A percentile compares a stretch with the other conserved stretches of the same genome.
These are phyloP conservation scores for Neoascia interrupta DNA, from an alignment of 2,888 invertebrate genomes.

Conservation along the genomic window DNA sequence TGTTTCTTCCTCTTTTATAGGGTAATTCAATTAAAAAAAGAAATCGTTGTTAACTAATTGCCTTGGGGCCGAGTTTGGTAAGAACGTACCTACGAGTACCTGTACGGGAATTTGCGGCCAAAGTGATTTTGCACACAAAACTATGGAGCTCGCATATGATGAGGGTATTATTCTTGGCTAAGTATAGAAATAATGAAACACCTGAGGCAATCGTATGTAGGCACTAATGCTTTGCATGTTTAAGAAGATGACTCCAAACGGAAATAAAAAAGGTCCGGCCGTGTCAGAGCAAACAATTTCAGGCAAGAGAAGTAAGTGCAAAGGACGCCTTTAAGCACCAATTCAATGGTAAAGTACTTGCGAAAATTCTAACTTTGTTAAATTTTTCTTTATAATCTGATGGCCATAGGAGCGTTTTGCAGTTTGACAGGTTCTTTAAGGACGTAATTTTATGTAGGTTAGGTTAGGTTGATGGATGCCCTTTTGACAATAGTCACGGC, in stretches of 20 bases:
- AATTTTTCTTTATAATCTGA: no score
- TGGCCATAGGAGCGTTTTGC: no score
- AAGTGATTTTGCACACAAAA: no score
- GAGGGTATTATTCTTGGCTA: not conserved
- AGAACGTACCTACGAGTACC: not conserved
- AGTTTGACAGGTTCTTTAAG: no score
- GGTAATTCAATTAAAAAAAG: conserved; percentile 34
- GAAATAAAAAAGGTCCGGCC: not conserved
- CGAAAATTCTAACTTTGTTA: no score
- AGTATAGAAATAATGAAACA: not conserved
- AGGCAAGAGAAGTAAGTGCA: no score
- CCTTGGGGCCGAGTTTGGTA: conserved; percentile 7
- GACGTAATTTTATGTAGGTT: no score
- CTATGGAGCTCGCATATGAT: conserved; percentile 8
- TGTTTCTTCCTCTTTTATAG: conserved; percentile 17
- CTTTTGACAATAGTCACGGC: no score
- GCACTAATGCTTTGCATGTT: not conserved
- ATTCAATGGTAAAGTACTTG: no score
- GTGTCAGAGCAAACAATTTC: no score
- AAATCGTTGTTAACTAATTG: conserved; percentile 55
- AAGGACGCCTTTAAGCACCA: no score
- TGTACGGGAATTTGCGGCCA: conserved; percentile 39
- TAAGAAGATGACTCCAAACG: not conserved
- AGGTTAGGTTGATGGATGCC: no score
- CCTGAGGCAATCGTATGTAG: not conserved